Conservation (phyloP, 1,140 invertebrate genomes). For the Coenobita brevimanus region DNA sequence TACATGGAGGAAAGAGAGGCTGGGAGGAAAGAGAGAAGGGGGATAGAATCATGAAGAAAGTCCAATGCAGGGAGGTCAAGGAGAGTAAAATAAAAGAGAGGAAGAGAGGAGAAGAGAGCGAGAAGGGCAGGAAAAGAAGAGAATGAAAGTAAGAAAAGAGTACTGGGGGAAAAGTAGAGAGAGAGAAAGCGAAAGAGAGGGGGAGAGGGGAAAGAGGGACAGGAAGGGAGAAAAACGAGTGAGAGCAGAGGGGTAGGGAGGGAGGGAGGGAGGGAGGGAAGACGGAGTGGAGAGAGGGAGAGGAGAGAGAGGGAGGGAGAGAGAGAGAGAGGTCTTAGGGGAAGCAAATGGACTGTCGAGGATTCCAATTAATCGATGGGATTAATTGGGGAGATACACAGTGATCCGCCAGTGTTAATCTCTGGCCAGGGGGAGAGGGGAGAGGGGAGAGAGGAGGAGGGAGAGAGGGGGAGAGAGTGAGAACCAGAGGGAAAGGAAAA, state of each 20-base stretch:
- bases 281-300: background rate
- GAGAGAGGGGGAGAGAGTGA: background rate
- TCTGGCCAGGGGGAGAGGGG: background rate
- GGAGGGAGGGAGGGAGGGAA: background rate
- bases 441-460: background rate
- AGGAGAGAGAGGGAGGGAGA: background rate
- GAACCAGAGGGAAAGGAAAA: background rate
- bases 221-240: background rate
- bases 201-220: background rate
- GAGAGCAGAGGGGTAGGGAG: background rate
- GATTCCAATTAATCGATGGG: slow-evolving; percentile 12
- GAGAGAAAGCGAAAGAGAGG: background rate
- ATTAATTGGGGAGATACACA: slow-evolving; percentile 20
- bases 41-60: too few species aligned
- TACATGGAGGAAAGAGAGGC: too few species aligned
- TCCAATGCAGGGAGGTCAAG: too few species aligned
- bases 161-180: slow-evolving; percentile 20
- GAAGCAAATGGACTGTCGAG: slow-evolving; percentile 21
- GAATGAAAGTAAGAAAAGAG: background rate
- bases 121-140: too few species aligned
- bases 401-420: too few species aligned
- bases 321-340: background rate
- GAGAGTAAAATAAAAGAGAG: too few species aligned
- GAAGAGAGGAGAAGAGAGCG: too few species aligned
- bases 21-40: too few species aligned